These are phyloP conservation scores for Synergus gifuensis DNA, from an alignment of 2,888 invertebrate genomes.

Conservation along the genomic window DNA sequence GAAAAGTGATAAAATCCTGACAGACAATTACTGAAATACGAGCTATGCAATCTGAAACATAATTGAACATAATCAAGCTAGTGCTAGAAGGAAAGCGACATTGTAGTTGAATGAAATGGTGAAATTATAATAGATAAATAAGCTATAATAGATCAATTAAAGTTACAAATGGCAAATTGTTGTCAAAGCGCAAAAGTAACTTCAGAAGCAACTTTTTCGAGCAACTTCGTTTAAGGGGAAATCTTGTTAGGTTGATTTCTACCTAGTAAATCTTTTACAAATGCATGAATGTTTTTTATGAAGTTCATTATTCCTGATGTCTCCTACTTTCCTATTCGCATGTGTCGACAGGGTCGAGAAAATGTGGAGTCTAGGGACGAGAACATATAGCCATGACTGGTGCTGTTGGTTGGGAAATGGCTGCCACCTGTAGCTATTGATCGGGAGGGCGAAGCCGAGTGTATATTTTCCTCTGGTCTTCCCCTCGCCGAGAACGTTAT, in stretches of 20 bases:
- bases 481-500: slow-evolving; percentile 54
- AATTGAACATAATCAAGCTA: not conserved
- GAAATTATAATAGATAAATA: not conserved
- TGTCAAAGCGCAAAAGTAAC: not conserved
- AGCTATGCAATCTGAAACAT: not conserved
- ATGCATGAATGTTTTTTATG: not conserved
- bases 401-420: slow-evolving; percentile 75
- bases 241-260: not conserved
- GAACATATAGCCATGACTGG: slow-evolving; percentile 47
- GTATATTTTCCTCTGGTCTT: slow-evolving; percentile 64
- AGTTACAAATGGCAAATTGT: not conserved
- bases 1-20: slow-evolving; percentile 6
- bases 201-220: not conserved
- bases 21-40: not conserved
- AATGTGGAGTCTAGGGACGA: slow-evolving; percentile 46
- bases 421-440: slow-evolving; percentile 78
- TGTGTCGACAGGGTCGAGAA: slow-evolving; percentile 29
- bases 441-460: slow-evolving; percentile 73
- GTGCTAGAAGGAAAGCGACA: not conserved
- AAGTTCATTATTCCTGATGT: slow-evolving; percentile 21
- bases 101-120: not conserved
- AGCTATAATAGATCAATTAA: too few relatives aligned
- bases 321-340: not conserved
- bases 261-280: not conserved
- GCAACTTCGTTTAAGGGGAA: not conserved